A percentile compares a stretch with the other conserved stretches of the same genome.
Evolutionary conservation across 2,113 vertebrate genomes (phyloP).

Genomic region (Calidris pygmaea): DNA sequence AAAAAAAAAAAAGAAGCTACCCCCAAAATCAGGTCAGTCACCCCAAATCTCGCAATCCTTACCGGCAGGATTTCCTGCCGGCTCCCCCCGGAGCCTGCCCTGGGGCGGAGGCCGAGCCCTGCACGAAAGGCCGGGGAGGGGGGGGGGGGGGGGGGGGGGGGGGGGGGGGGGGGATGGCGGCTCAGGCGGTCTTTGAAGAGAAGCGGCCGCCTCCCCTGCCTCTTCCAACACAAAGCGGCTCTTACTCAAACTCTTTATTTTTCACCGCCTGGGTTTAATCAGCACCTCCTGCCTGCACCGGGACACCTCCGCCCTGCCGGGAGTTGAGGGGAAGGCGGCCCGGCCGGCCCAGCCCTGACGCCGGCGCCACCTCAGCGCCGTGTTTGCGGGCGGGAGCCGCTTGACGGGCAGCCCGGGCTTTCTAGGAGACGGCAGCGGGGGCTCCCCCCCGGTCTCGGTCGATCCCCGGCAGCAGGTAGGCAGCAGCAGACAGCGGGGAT

Average conservation of each 20-base stretch:
- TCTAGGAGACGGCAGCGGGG: neutral
- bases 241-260: neutral
- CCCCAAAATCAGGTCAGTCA: neutral
- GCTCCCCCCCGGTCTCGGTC: too few relatives aligned
- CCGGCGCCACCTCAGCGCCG: accelerated
- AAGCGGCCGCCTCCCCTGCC: neutral
- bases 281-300: neutral
- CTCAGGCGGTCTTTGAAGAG: neutral
- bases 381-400: neutral
- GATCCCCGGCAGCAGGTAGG: neutral
- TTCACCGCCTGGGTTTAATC: neutral
- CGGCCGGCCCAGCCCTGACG: neutral
- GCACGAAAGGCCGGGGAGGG: too few relatives aligned
- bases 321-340: neutral
- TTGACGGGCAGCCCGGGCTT: neutral
- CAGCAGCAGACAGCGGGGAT: too few relatives aligned
- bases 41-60: neutral
- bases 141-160: neutral
- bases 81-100: neutral
- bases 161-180: neutral
- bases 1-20: neutral
- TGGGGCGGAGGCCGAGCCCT: neutral
- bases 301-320: neutral
- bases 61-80: neutral
- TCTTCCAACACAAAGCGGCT: neutral